phyloP scores from a whole-genome alignment of 2,888 invertebrate species.

The Cephus sareptanus region DNA sequence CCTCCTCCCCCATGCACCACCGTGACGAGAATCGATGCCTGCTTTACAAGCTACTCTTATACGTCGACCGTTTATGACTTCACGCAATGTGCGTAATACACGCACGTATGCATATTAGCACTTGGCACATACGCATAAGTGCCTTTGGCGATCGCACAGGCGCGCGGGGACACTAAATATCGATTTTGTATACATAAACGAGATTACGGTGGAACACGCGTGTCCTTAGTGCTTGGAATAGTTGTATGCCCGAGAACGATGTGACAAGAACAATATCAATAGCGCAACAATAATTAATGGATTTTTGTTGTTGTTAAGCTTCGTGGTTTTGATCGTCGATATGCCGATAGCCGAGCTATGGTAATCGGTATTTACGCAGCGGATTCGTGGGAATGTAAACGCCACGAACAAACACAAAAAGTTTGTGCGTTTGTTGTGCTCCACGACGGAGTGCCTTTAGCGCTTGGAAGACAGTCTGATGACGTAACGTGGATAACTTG shows the following conservation, averaged over 20 bases:
- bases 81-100: background rate
- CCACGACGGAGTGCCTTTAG: background rate
- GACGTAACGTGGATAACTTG: background rate
- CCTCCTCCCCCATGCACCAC: background rate
- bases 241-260: background rate
- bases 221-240: too few species aligned
- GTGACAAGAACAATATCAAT: background rate
- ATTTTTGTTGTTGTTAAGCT: background rate
- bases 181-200: background rate
- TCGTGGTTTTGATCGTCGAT: background rate
- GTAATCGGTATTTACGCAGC: background rate
- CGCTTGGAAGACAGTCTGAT: background rate
- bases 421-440: background rate
- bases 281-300: background rate
- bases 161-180: background rate
- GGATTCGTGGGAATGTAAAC: background rate
- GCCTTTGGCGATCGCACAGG: background rate
- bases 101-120: background rate
- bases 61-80: background rate
- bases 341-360: background rate
- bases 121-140: background rate
- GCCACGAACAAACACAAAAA: background rate
- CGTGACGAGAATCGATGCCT: background rate
- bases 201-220: too few species aligned
- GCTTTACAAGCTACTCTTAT: background rate